These are phyloP conservation scores for Clepsis dumicolana DNA, from an alignment of 2,888 invertebrate species.

Conservation along the genomic window DNA sequence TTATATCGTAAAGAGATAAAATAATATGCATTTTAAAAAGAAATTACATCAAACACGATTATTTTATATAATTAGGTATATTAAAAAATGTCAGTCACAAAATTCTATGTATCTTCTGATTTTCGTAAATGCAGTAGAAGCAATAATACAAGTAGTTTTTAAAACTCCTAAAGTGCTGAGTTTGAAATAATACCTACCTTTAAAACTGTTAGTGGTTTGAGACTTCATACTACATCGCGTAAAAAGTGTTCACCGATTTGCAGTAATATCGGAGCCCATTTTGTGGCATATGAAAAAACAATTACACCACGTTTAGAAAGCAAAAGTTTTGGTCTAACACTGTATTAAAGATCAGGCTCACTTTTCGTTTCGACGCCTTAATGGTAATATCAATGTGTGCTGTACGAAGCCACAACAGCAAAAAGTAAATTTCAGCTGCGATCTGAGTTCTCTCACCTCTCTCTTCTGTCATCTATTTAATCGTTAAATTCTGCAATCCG, in stretches of 20 bases:
- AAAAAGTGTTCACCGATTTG: constrained; percentile 19
- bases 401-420: constrained; percentile 20
- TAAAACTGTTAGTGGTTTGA: constrained; percentile 11
- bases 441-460: constrained; percentile 18
- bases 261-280: constrained; percentile 22
- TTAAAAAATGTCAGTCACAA: too few species aligned
- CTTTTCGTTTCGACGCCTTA: constrained; percentile 70
- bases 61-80: too few species aligned
- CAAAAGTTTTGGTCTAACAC: constrained; percentile 63
- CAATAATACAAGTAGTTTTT: too few species aligned
- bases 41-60: too few species aligned
- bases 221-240: neutral
- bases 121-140: too few species aligned
- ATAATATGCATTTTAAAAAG: too few species aligned
- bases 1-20: too few species aligned
- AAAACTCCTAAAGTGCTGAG: neutral
- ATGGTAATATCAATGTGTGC: constrained; percentile 63
- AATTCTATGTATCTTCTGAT: too few species aligned
- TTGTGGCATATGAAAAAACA: constrained; percentile 34
- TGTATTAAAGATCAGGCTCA: constrained; percentile 62
- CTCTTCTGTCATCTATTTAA: constrained; percentile 8
- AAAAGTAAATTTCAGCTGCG: constrained; percentile 15
- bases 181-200: constrained; percentile 3
- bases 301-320: constrained; percentile 63
- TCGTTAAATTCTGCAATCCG: neutral